phyloP scores from a whole-genome alignment of 1,140 invertebrate genomes.

The Hylyphantes graminicola region DNA sequence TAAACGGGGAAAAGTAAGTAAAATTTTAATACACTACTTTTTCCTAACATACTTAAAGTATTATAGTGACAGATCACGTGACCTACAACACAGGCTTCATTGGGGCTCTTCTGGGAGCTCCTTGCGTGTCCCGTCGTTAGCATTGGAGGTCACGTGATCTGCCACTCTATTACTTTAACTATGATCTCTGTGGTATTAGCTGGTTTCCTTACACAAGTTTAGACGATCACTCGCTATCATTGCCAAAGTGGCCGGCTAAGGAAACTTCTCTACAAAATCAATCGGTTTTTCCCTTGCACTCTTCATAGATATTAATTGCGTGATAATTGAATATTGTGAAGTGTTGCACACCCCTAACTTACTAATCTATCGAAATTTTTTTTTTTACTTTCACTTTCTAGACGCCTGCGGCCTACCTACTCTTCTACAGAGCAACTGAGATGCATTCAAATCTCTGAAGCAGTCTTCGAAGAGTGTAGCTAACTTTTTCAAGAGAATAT shows the following conservation, averaged over 20 bases:
- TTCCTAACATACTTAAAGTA: background rate
- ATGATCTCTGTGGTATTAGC: no score
- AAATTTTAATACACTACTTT: background rate
- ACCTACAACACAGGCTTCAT: background rate
- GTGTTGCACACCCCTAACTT: background rate
- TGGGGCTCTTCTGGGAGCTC: no score
- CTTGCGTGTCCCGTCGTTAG: no score
- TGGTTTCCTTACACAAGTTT: no score
- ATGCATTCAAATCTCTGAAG: conserved; percentile 25
- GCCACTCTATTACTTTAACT: no score
- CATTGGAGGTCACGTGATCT: no score
- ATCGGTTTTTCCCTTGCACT: background rate
- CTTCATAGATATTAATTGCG: background rate
- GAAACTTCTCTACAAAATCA: no score
- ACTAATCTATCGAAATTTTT: background rate
- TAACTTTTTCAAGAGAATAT: background rate
- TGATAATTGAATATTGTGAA: background rate
- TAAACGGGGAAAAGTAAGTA: no score
- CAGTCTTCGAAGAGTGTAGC: background rate
- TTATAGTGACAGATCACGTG: background rate
- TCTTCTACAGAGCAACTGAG: conserved; percentile 31
- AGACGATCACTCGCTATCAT: no score
- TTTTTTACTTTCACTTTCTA: conserved; percentile 5
- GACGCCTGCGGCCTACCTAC: conserved; percentile 36
- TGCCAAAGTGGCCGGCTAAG: no score